These are phyloP conservation scores for Anhinga rufa DNA, from an alignment of 2,113 vertebrate genomes.

Conservation along the genomic window DNA sequence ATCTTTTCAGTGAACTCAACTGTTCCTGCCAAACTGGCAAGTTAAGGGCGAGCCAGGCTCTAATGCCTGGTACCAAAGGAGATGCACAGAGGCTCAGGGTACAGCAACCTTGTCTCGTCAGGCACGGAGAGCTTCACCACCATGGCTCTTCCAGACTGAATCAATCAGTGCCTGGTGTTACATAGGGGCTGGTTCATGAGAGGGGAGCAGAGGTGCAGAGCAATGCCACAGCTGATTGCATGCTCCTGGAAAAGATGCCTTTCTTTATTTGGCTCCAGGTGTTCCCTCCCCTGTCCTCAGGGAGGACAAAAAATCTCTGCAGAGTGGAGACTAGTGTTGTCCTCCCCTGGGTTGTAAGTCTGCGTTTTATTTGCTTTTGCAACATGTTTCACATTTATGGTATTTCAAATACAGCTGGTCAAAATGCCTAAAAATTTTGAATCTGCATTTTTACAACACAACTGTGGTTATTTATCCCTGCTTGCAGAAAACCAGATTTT, in stretches of 20 bases:
- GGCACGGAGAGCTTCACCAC: background rate
- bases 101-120: background rate
- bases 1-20: background rate
- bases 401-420: background rate
- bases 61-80: background rate
- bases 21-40: background rate
- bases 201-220: background rate
- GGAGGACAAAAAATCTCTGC: background rate
- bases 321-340: background rate
- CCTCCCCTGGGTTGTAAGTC: background rate
- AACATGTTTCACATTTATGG: background rate
- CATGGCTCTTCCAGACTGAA: background rate
- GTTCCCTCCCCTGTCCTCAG: background rate
- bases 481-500: background rate
- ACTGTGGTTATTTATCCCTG: background rate
- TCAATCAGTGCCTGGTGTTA: background rate
- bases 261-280: background rate
- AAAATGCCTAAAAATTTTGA: background rate
- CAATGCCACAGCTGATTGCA: too few species aligned
- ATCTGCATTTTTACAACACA: background rate
- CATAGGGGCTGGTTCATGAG: background rate
- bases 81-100: background rate
- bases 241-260: background rate
- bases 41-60: background rate
- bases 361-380: background rate